Base-by-base conservation (phyloP, 2,113 vertebrate genomes). In the Ageneiosus marmoratus region DNA sequence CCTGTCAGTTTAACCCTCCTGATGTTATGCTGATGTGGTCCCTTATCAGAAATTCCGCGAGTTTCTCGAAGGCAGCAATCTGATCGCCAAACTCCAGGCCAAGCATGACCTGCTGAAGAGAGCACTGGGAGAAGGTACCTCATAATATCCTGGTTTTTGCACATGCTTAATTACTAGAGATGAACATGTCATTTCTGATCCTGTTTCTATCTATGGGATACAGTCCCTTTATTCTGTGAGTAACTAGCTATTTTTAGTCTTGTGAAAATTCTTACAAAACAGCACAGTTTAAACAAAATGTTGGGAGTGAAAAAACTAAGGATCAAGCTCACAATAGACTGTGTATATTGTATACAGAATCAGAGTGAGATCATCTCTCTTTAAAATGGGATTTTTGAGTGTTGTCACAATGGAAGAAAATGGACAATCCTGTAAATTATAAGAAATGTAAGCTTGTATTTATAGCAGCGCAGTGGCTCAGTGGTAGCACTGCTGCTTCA, bases 71-170 rank as follows among this genome's bases (percentile, higher is more conserved):
- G 97, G 97, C 89, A 99, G 97, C 87, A 99, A 98, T 92, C 97
- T 99, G 89, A 99, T 99, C 93, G 96, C 96, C 86, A 99, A 99
- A 88, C 97, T 99, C 88, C 98, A 99, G 91, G 98, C 98, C 91
- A 99, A 99, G 91, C 97, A 99, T 79, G 97, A 99, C 92, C 92
- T 99, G 89, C 94, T 99, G 90, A 98, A 99, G 89, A 96, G 94
- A 91, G 96, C 95, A 0, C 94, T 99, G 0, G 98, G 96, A 89
- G 98, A 99, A 95, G 97, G 97, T 97, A 94, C 18, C 15, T 34
- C 51, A 48, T 44, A 78, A 44, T 32, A 56, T 41, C 18, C 48
- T 27, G 5, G 5, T 34, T 60, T 81, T 58, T 16, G 24, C 48
- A 69, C 13, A 37, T 41, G 41, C 18, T 48, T 70, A 22, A 15